A percentile compares a stretch with the other conserved stretches of the same genome.
These are phyloP conservation scores for Synergus japonicus DNA, from an alignment of 2,888 invertebrate species.

Conservation along the genomic window DNA sequence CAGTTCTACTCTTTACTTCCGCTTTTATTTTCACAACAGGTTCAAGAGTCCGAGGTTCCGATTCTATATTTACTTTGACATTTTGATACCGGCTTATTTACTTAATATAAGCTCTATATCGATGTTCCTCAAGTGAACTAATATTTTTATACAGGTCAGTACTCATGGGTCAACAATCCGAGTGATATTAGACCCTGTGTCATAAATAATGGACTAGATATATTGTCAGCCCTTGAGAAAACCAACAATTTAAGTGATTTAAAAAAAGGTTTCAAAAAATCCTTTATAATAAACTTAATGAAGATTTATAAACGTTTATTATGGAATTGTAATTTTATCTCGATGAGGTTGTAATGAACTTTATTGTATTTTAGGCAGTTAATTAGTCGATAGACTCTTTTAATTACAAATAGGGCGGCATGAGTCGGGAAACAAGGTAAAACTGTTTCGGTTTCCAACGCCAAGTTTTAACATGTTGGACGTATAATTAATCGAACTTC, in stretches of 20 bases:
- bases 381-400: conserved; percentile 11
- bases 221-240: background rate
- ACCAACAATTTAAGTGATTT: background rate
- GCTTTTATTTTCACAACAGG: conserved; percentile 37
- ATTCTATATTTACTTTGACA: conserved; percentile 35
- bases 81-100: conserved; percentile 26
- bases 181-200: background rate
- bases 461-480: conserved; percentile 19
- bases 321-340: background rate
- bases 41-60: conserved; percentile 14
- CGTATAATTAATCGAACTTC: conserved; percentile 13
- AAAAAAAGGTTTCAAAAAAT: background rate
- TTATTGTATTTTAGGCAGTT: conserved; percentile 14
- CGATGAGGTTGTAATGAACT: background rate
- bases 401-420: conserved; percentile 6
- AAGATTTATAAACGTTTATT: background rate
- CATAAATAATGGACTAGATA: background rate
- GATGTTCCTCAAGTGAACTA: background rate
- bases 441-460: conserved; percentile 9
- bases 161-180: background rate
- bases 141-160: no score
- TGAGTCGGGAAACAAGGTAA: conserved; percentile 10
- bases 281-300: background rate
- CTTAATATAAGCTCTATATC: background rate
- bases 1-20: conserved; percentile 16